phyloP scores from a whole-genome alignment of 2,113 vertebrate species.

The Neomonachus schauinslandi region DNA sequence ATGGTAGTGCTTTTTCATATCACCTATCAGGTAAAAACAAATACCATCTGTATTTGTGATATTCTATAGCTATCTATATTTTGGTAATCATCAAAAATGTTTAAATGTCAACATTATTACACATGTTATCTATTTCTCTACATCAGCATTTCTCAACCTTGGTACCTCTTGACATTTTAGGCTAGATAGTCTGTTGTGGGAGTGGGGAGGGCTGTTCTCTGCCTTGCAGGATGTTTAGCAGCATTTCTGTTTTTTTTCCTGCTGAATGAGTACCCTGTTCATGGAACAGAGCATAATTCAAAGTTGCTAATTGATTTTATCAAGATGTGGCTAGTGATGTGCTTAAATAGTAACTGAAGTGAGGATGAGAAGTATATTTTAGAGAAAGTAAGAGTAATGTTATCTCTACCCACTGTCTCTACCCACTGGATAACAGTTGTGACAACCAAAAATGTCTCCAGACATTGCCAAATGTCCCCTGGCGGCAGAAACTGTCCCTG shows the following conservation, averaged over 20 bases:
- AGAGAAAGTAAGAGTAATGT: neutral
- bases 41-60: neutral
- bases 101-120: neutral
- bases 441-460: conserved; percentile 48
- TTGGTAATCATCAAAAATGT: neutral
- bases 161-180: neutral
- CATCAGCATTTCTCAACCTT: neutral
- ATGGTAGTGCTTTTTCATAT: neutral
- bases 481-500: neutral
- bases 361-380: neutral
- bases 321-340: neutral
- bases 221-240: neutral
- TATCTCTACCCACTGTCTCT: neutral
- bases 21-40: neutral
- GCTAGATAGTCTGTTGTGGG: neutral
- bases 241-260: neutral
- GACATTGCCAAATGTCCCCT: conserved; percentile 23
- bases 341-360: conserved; percentile 18
- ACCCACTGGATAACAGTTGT: neutral
- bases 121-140: neutral
- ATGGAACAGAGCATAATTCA: neutral
- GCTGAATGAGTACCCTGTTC: neutral
- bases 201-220: neutral
- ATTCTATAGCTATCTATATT: neutral
- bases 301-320: neutral